A percentile compares a stretch with the other conserved stretches of the same genome.
phyloP scores from a whole-genome alignment of 2,888 invertebrate species.

The Drosophila macrothrix region DNA sequence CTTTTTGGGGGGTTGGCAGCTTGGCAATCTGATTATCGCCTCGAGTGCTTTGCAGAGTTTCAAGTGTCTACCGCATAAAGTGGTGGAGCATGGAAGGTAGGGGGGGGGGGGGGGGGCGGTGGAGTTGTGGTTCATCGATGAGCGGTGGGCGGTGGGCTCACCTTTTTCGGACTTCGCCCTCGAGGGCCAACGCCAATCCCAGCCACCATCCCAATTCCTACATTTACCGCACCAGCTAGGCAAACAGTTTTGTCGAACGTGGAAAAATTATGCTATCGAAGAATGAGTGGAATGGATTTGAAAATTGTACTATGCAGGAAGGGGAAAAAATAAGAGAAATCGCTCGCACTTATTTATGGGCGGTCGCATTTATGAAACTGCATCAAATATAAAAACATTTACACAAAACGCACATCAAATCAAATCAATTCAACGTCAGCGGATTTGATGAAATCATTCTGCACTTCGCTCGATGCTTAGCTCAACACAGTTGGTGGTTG shows the following conservation, averaged over 20 bases:
- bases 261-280: constrained; percentile 65
- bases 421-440: constrained; percentile 74
- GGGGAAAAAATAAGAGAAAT: constrained; percentile 20
- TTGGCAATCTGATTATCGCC: constrained; percentile 74
- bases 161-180: constrained; percentile 19
- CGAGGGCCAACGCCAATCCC: background rate
- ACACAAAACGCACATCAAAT: constrained; percentile 73
- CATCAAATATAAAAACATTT: constrained; percentile 72
- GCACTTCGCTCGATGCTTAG: constrained; percentile 33
- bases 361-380: constrained; percentile 69
- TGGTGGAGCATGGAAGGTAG: background rate
- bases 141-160: constrained; percentile 18
- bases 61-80: constrained; percentile 24
- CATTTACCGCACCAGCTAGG: background rate
- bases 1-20: constrained; percentile 8
- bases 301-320: constrained; percentile 9
- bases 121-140: background rate
- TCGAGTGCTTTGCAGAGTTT: constrained; percentile 55
- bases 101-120: background rate
- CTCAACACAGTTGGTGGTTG: constrained; percentile 1
- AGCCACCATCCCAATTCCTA: background rate
- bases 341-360: constrained; percentile 47
- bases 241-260: constrained; percentile 43
- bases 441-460: constrained; percentile 72
- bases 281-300: constrained; percentile 29